These are phyloP conservation scores for Stratiomys singularior DNA, from an alignment of 2,888 invertebrate genomes.

Conservation along the genomic window DNA sequence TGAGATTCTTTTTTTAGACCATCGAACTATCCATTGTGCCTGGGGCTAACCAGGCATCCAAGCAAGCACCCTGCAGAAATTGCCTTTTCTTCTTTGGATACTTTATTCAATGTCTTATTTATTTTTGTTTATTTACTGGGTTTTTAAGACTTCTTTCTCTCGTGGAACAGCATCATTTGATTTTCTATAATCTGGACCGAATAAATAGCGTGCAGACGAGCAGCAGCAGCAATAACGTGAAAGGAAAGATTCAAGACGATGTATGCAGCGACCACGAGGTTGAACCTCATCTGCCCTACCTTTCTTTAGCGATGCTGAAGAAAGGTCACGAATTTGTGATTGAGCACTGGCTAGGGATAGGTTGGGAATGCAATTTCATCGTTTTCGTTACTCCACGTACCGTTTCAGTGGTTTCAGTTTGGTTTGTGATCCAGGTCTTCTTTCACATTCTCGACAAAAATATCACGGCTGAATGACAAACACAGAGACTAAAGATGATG, in stretches of 20 bases:
- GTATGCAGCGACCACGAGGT: not conserved
- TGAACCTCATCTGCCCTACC: constrained; percentile 28
- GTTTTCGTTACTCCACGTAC: constrained; percentile 36
- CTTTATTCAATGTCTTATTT: too few relatives aligned
- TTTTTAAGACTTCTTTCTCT: not conserved
- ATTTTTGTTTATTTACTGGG: not conserved
- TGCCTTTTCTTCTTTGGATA: not conserved
- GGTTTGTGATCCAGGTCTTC: constrained; percentile 7
- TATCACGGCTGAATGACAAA: constrained; percentile 5
- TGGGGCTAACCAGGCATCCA: not conserved
- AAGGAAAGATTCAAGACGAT: not conserved
- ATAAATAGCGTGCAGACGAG: not conserved
- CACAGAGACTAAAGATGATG: not conserved
- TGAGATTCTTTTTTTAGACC: constrained; percentile 13
- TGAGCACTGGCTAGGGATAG: not conserved
- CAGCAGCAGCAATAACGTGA: not conserved
- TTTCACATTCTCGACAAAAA: constrained; percentile 16
- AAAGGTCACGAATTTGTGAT: constrained; percentile 36
- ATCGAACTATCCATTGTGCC: not conserved
- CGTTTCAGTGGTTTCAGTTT: constrained; percentile 31
- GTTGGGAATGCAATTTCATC: constrained; percentile 16
- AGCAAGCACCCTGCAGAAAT: not conserved
- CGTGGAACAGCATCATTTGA: not conserved
- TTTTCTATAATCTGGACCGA: not conserved
- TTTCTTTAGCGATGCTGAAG: constrained; percentile 19